These are phyloP conservation scores for Emydoidea blandingii DNA, from an alignment of 2,797 vertebrate genomes.

Conservation along the genomic window DNA sequence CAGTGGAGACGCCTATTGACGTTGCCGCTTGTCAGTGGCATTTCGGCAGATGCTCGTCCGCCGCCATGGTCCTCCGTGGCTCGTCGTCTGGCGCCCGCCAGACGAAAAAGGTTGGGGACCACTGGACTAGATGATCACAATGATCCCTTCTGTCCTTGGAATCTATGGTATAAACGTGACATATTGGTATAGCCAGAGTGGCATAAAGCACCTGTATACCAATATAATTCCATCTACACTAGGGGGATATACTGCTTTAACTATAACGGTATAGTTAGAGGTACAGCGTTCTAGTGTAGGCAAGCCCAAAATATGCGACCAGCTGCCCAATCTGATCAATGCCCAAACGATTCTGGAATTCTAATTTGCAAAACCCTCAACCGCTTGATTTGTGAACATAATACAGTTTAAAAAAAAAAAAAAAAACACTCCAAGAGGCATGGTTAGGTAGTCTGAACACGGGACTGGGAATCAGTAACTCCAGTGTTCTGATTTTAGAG, in stretches of 20 bases:
- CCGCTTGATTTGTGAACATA: accelerated
- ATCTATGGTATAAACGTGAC: background rate
- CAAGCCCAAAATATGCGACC: background rate
- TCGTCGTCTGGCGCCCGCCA: too few species aligned
- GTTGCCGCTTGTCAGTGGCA: too few species aligned
- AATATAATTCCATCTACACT: background rate
- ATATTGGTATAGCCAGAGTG: background rate
- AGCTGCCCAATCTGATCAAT: background rate
- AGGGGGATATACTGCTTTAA: background rate
- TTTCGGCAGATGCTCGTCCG: too few species aligned
- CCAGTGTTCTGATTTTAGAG: accelerated
- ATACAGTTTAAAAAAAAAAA: accelerated
- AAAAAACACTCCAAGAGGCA: background rate
- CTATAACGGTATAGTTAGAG: background rate
- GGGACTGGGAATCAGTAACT: background rate
- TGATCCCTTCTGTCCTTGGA: background rate
- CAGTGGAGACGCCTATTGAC: too few species aligned
- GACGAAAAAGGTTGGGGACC: too few species aligned
- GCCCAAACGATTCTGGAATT: background rate
- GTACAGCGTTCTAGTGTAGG: background rate
- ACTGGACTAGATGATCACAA: background rate
- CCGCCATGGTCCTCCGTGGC: too few species aligned
- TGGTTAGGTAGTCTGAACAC: accelerated
- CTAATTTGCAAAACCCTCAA: background rate
- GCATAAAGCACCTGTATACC: background rate